Base-by-base conservation (phyloP, 2,113 vertebrate species). In the Pollimyrus isidori region DNA sequence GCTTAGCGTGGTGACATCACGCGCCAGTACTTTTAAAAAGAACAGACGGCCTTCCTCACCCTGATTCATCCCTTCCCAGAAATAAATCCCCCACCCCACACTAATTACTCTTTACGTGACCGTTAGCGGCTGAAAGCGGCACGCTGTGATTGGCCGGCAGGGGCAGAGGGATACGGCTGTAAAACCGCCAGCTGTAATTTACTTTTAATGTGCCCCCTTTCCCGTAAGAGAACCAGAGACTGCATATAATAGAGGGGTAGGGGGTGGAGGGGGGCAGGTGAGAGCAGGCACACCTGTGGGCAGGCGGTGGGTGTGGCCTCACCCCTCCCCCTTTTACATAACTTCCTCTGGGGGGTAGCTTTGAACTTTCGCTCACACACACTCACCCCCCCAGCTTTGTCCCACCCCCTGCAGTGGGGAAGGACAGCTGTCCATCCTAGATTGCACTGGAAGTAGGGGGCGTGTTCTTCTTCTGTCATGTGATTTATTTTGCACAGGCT, bases 281-380 rank as follows among this genome's bases (percentile, higher is more conserved):
- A 93, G 91, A 91, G 23, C 88, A 84, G 91, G 87, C 93, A 94
- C 94, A 95, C 92, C 94, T 95, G 94, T 85, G 87, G 88, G 89
- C 92, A 93, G 92, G 92, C 92, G 93, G 91, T 45, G 84, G 90
- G 92, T 58, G 6, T 46, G 46, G 13, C 88, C 83, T 10, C 23
- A 73, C 19, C 76, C 3, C 56, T n/a, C 89, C 91, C 89, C 89
- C 53, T 89, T 92, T 90, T 91, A 90, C 86, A 89, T 35, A 30
- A 46, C 49, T 86, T 86, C 69, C 88, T 69, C 88, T 88, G 86
- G 80, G 42, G 45, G 53, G 35, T 50, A 76, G 48, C 89, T 90
- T 89, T 91, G 85, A 65, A 50, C 49, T 50, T 42, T 80, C 35
- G 10, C 7, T 53, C 30, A 87, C 30, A 42, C 39, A 52, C 35